Conservation (phyloP, 2,888 invertebrate genomes). For the Crossocerus cetratus region DNA sequence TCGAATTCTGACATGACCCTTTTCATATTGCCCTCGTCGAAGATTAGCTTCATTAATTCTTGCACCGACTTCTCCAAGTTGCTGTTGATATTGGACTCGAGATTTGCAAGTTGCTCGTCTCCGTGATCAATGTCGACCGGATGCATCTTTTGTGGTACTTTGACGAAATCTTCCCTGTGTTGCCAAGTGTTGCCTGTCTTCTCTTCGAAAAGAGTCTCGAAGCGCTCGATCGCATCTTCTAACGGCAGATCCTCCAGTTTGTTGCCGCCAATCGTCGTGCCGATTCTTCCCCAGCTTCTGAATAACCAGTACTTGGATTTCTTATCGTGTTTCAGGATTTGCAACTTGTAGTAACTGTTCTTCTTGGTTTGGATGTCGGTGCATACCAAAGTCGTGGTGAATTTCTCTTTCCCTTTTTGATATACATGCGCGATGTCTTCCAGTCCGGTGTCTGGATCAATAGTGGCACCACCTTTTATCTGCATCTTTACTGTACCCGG, state of each 20-base stretch:
- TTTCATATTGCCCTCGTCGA: slow-evolving; percentile 95
- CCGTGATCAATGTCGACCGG: slow-evolving; percentile 95
- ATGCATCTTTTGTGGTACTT: slow-evolving; percentile 86
- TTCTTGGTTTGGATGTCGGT: slow-evolving; percentile 92
- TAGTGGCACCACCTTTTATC: slow-evolving; percentile 90
- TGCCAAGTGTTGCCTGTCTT: slow-evolving; percentile 92
- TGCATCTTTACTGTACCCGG: slow-evolving; percentile 83
- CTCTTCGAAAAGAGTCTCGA: slow-evolving; percentile 83
- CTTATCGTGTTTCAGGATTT: slow-evolving; percentile 88
- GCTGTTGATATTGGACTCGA: slow-evolving; percentile 81
- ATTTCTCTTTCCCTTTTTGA: slow-evolving; percentile 80
- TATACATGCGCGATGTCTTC: slow-evolving; percentile 90
- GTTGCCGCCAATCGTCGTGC: slow-evolving; percentile 91
- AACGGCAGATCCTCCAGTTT: slow-evolving; percentile 80
- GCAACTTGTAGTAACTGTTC: slow-evolving; percentile 97
- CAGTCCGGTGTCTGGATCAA: slow-evolving; percentile 93
- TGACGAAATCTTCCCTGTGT: slow-evolving; percentile 82
- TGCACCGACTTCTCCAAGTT: slow-evolving; percentile 88
- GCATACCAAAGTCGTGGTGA: slow-evolving; percentile 88
- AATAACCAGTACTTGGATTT: slow-evolving; percentile 86
- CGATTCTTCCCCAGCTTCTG: slow-evolving; percentile 97
- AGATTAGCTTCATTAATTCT: slow-evolving; percentile 89
- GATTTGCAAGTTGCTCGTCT: slow-evolving; percentile 77
- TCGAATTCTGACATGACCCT: slow-evolving; percentile 95
- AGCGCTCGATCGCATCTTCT: slow-evolving; percentile 81